A percentile compares a stretch with the other conserved stretches of the same genome.
Conservation (phyloP, 2,888 invertebrate species). For the Tenthredo livida region DNA sequence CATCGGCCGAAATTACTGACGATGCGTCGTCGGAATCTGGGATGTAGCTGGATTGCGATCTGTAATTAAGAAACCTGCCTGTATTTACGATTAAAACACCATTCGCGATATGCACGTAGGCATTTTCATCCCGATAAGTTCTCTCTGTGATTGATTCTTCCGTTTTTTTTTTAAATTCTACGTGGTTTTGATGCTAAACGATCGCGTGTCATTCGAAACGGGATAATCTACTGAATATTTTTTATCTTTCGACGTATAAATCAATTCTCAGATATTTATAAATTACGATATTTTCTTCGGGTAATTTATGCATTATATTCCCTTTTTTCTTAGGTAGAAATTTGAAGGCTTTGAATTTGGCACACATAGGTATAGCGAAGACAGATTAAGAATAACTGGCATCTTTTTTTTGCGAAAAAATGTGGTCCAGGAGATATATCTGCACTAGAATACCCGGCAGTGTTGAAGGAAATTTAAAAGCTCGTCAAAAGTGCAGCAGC, state of each 20-base stretch:
- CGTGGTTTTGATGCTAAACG: neutral
- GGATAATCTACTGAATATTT: neutral
- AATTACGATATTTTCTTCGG: neutral
- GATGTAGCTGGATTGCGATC: constrained; percentile 70
- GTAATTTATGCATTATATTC: neutral
- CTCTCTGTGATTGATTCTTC: neutral
- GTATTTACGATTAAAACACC: constrained; percentile 2
- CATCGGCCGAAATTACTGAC: constrained; percentile 73
- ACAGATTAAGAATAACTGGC: neutral
- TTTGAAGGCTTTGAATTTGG: neutral
- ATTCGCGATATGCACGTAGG: neutral
- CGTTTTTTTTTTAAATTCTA: neutral
- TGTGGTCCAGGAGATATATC: neutral
- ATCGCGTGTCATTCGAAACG: neutral
- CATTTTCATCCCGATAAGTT: neutral
- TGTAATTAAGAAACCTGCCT: constrained; percentile 57
- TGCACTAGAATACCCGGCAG: neutral
- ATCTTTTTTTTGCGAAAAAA: neutral
- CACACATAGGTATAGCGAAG: neutral
- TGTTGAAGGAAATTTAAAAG: neutral
- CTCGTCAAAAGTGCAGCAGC: neutral
- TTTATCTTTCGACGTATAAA: neutral
- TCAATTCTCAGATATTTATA: neutral
- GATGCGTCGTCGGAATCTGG: constrained; percentile 75
- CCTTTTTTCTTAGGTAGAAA: neutral